Evolutionary conservation across 2,113 vertebrate species (phyloP).

Genomic region (Tautogolabrus adspersus): DNA sequence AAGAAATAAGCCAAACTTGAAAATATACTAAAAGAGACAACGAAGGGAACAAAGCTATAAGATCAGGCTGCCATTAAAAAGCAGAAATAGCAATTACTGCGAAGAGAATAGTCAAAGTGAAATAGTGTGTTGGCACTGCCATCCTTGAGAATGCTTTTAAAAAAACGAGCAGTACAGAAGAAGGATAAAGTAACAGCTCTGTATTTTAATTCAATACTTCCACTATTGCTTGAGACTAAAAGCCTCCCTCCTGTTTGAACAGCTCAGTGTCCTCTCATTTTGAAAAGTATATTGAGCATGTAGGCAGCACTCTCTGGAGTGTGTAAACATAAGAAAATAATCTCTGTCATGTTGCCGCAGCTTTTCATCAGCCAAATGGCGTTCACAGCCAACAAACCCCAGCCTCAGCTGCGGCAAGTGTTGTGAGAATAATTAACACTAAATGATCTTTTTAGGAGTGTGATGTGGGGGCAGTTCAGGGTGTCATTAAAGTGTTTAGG

Average conservation of each 20-base stretch:
- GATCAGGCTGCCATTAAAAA: too few species aligned
- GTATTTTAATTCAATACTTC: background rate
- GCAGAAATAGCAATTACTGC: too few species aligned
- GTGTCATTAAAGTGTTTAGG: conserved; percentile 61
- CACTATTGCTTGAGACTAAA: background rate
- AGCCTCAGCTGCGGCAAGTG: conserved; percentile 39
- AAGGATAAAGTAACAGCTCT: background rate
- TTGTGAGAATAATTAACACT: conserved; percentile 57
- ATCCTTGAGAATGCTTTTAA: background rate
- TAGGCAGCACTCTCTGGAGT: conserved; percentile 9
- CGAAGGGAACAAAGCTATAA: too few species aligned
- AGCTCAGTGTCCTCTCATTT: conserved; percentile 41
- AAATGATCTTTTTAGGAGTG: conserved; percentile 22
- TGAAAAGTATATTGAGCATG: conserved; percentile 11
- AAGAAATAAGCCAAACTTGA: too few species aligned
- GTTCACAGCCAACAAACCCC: conserved; percentile 49
- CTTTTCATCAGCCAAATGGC: conserved; percentile 60
- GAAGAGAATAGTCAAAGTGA: too few species aligned
- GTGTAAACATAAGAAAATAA: conserved; percentile 58
- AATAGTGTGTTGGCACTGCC: too few species aligned
- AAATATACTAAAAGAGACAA: too few species aligned
- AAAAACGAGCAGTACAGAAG: background rate
- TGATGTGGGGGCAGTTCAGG: conserved; percentile 7
- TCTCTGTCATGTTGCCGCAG: conserved; percentile 30
- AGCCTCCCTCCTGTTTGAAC: background rate